phyloP scores from a whole-genome alignment of 2,888 invertebrate genomes.

The Platycnemis pennipes region DNA sequence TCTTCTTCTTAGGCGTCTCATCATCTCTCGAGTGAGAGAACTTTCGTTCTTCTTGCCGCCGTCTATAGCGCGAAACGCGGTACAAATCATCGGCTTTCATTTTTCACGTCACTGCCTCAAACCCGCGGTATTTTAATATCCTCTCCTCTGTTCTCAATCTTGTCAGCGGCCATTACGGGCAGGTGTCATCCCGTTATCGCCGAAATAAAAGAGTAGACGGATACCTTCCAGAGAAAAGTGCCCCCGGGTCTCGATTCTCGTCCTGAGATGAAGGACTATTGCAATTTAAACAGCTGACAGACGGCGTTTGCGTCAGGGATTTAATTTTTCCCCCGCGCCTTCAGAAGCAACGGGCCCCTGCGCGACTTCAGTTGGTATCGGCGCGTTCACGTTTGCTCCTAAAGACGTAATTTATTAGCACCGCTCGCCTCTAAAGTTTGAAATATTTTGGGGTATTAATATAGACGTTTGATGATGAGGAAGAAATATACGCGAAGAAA shows the following conservation, averaged over 20 bases:
- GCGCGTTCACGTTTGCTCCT: not conserved
- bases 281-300: conserved; percentile 29
- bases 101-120: not conserved
- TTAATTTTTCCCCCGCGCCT: not conserved
- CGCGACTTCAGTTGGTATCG: not conserved
- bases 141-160: conserved; percentile 51
- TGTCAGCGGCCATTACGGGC: conserved; percentile 37
- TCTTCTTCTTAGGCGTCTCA: not conserved
- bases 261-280: conserved; percentile 5
- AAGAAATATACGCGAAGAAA: not conserved
- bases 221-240: not conserved
- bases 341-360: not conserved
- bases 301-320: conserved; percentile 17
- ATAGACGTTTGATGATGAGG: conserved; percentile 32
- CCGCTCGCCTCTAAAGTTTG: not conserved
- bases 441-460: conserved; percentile 39
- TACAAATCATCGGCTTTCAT: conserved; percentile 34
- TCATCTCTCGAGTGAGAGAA: not conserved
- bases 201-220: not conserved
- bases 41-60: not conserved
- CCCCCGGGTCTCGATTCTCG: not conserved
- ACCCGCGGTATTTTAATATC: conserved; percentile 52
- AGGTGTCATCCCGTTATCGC: conserved; percentile 49
- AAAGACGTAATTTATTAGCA: conserved; percentile 27
- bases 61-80: not conserved